These are phyloP conservation scores for Acromyrmex heyeri DNA, from an alignment of 1,140 invertebrate species.

Conservation along the genomic window DNA sequence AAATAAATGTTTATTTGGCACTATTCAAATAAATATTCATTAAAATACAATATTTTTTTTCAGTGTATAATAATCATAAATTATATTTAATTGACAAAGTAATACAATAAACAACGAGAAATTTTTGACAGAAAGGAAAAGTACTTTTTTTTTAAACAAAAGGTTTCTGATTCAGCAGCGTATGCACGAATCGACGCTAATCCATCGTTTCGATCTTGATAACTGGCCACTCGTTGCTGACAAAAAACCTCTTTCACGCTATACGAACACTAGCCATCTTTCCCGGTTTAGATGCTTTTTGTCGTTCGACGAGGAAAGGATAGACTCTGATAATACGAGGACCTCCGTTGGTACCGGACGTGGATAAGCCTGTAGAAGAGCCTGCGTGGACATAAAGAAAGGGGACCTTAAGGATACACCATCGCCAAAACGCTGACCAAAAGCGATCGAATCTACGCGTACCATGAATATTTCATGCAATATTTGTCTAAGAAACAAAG, in stretches of 20 bases:
- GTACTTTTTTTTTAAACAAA: not conserved
- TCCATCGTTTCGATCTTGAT: constrained; percentile 60
- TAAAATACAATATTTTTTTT: no score
- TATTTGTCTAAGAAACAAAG: constrained; percentile 63
- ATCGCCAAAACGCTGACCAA: constrained; percentile 40
- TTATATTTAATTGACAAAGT: not conserved
- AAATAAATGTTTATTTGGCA: no score
- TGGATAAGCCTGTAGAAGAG: constrained; percentile 46
- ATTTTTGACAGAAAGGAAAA: not conserved
- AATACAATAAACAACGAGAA: not conserved
- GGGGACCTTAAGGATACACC: not conserved
- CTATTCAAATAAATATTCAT: no score
- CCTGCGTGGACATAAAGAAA: not conserved
- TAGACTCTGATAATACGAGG: constrained; percentile 67
- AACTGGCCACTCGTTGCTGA: not conserved
- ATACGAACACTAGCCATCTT: constrained; percentile 66
- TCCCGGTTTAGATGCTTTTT: constrained; percentile 66
- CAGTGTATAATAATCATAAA: not conserved
- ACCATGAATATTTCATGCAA: constrained; percentile 61
- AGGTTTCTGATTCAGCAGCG: not conserved
- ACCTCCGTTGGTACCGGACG: constrained; percentile 32
- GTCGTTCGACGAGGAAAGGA: constrained; percentile 58
- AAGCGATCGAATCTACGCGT: constrained; percentile 41
- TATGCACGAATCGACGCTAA: constrained; percentile 38
- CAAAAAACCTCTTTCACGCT: constrained; percentile 73